Conservation (phyloP, 2,888 invertebrate species). For the Rhimphoctona megacephalus region DNA sequence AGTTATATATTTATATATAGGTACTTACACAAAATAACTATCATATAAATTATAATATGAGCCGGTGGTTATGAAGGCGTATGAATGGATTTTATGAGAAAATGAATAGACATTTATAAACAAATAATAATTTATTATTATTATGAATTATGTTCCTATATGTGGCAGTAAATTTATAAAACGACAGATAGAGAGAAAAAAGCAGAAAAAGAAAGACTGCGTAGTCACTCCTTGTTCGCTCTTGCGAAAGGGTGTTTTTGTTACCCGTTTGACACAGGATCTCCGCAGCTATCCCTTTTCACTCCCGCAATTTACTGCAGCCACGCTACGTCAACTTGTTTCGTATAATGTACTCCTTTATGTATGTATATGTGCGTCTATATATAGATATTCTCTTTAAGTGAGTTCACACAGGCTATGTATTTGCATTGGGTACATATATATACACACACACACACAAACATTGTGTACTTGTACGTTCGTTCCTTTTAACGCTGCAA, state of each 20-base stretch:
- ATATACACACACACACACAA: slow-evolving; percentile 47
- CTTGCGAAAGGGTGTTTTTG: slow-evolving; percentile 44
- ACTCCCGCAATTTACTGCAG: slow-evolving; percentile 36
- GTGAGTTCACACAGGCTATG: slow-evolving; percentile 32
- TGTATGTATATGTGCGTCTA: background rate
- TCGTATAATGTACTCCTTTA: slow-evolving; percentile 30
- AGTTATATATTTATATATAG: background rate
- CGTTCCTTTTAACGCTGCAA: slow-evolving; percentile 59
- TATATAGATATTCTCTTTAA: background rate
- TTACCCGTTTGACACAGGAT: slow-evolving; percentile 63
- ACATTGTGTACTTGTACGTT: slow-evolving; percentile 4
- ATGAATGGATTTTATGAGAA: background rate
- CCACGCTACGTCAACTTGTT: slow-evolving; percentile 50
- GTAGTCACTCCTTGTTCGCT: slow-evolving; percentile 62
- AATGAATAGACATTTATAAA: background rate
- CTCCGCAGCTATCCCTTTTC: slow-evolving; percentile 37
- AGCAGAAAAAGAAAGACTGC: slow-evolving; percentile 26
- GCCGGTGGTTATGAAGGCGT: background rate
- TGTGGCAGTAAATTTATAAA: background rate
- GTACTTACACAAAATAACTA: background rate
- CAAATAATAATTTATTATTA: background rate
- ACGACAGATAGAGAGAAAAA: slow-evolving; percentile 10
- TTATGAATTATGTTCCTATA: background rate
- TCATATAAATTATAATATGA: background rate
- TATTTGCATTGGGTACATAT: slow-evolving; percentile 56